Evolutionary conservation across 2,113 vertebrate genomes (phyloP).

Genomic region (Podarcis muralis): DNA sequence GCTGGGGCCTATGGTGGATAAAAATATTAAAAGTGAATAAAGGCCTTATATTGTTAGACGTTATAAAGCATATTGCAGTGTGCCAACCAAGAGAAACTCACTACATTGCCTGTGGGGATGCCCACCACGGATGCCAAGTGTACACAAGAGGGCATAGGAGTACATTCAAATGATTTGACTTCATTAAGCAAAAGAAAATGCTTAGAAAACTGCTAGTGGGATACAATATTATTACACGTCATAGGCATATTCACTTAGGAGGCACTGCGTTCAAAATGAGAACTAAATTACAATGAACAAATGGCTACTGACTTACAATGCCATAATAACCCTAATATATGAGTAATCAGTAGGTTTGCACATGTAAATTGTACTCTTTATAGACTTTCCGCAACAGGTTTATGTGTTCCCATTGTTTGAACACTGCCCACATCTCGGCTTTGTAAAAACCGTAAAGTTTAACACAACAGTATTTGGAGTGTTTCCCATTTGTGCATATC

Average conservation of each 20-base stretch:
- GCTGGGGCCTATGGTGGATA: too few relatives aligned
- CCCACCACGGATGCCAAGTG: too few relatives aligned
- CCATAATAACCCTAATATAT: conserved; percentile 21
- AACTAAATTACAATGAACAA: background rate
- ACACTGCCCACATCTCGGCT: conserved; percentile 42
- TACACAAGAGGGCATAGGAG: background rate
- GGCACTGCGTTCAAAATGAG: conserved; percentile 23
- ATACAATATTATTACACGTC: background rate
- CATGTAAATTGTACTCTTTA: conserved; percentile 41
- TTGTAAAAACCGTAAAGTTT: conserved; percentile 45
- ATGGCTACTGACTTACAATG: background rate
- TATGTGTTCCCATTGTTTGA: background rate
- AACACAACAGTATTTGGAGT: conserved; percentile 20
- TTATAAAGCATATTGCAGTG: too few relatives aligned
- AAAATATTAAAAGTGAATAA: too few relatives aligned
- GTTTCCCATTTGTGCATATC: background rate
- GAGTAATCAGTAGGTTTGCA: conserved; percentile 36
- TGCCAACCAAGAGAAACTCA: too few relatives aligned
- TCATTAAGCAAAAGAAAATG: background rate
- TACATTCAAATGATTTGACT: background rate
- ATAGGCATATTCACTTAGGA: background rate
- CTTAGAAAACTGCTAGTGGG: background rate
- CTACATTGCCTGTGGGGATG: too few relatives aligned
- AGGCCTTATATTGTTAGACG: too few relatives aligned
- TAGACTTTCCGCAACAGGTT: conserved; percentile 37